phyloP scores from a whole-genome alignment of 2,797 vertebrate species.

The Danio aesculapii region DNA sequence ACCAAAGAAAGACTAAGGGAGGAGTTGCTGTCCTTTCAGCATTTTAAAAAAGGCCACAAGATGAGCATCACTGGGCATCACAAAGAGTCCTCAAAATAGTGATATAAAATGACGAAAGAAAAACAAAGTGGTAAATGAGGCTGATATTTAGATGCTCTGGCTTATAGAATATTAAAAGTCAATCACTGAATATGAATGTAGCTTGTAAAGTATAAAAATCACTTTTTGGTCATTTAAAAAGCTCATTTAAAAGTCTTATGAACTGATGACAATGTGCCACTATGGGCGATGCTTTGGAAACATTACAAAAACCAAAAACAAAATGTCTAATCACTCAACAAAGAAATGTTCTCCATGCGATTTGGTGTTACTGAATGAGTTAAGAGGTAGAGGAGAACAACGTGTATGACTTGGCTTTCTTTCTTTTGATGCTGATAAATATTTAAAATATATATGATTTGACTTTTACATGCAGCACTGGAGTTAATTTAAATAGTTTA shows the following conservation, averaged over 20 bases:
- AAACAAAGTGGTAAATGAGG: neutral
- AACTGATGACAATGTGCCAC: neutral
- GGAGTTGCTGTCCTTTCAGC: slow-evolving; percentile 26
- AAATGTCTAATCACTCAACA: neutral
- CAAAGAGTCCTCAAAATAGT: neutral
- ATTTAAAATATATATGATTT: neutral
- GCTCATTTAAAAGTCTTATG: slow-evolving; percentile 13
- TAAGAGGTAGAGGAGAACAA: slow-evolving; percentile 54
- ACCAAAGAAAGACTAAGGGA: slow-evolving; percentile 33
- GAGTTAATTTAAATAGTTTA: slow-evolving; percentile 17
- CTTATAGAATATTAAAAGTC: neutral
- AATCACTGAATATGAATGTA: neutral
- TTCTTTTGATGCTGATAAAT: neutral
- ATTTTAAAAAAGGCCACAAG: slow-evolving; percentile 53
- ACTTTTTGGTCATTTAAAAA: slow-evolving; percentile 25
- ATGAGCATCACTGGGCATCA: slow-evolving; percentile 53
- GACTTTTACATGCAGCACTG: neutral
- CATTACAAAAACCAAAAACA: neutral
- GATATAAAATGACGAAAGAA: neutral
- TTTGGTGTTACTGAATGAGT: slow-evolving; percentile 51
- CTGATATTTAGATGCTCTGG: neutral
- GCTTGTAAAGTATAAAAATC: neutral
- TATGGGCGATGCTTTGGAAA: slow-evolving; percentile 7
- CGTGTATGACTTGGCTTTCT: neutral
- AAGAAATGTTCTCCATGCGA: neutral